Conservation (phyloP, 2,797 vertebrate species). For the Eulemur mongoz region DNA sequence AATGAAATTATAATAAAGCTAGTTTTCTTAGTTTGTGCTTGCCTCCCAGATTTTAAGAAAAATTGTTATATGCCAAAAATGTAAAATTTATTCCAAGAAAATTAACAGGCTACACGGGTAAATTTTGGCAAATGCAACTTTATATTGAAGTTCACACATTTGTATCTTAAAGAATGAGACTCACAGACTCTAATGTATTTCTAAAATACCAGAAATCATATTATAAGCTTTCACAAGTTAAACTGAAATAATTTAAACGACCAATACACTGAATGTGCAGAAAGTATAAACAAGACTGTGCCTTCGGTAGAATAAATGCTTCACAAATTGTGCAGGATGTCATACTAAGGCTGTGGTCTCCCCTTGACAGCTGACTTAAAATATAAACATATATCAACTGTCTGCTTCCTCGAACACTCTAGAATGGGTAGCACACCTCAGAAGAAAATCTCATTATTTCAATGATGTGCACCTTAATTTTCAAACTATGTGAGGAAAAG, state of each 20-base stretch:
- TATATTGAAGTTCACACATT: constrained; percentile 99
- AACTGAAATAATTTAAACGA: constrained; percentile 96
- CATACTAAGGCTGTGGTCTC: constrained; percentile 99
- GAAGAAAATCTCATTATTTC: constrained; percentile 80
- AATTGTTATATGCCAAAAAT: constrained; percentile 91
- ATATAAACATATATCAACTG: constrained; percentile 89
- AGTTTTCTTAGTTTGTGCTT: constrained; percentile 86
- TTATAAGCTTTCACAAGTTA: constrained; percentile 98
- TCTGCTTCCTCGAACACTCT: constrained; percentile 87
- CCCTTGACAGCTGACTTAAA: constrained; percentile 95
- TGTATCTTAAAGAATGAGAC: constrained; percentile 99
- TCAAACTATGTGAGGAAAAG: constrained; percentile 86
- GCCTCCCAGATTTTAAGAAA: constrained; percentile 87
- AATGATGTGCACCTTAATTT: constrained; percentile 86
- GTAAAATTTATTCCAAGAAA: constrained; percentile 99
- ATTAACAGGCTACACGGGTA: constrained; percentile 99
- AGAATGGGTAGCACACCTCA: constrained; percentile 86
- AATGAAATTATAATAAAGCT: constrained; percentile 81
- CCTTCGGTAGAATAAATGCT: constrained; percentile 97
- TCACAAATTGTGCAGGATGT: constrained; percentile 99
- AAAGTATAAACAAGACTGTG: constrained; percentile 99
- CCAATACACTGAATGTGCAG: constrained; percentile 98
- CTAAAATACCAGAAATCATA: constrained; percentile 99
- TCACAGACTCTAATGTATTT: constrained; percentile 99
- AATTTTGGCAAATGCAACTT: constrained; percentile 99